A percentile compares a stretch with the other conserved stretches of the same genome.
These are phyloP conservation scores for Pemphredon lugubris DNA, from an alignment of 2,888 invertebrate genomes.

Conservation along the genomic window DNA sequence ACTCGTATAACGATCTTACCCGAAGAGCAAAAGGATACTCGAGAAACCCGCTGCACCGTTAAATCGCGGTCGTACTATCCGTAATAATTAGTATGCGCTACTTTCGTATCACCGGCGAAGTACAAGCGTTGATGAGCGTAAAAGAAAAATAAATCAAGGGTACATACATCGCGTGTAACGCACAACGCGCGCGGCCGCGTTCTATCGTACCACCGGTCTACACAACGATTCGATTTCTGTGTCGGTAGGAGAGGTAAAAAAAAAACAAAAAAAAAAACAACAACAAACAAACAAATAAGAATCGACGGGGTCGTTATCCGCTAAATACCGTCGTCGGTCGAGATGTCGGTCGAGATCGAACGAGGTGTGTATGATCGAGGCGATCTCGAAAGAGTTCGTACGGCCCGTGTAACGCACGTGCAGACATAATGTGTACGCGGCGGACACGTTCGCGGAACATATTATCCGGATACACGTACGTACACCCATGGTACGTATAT, in stretches of 20 bases:
- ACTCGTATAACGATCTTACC: slow-evolving; percentile 18
- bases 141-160: background rate
- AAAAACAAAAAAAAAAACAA: slow-evolving; percentile 9
- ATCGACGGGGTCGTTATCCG: slow-evolving; percentile 28
- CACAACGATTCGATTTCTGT: background rate
- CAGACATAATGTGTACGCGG: slow-evolving; percentile 34
- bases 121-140: background rate
- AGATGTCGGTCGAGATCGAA: slow-evolving; percentile 37
- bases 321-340: slow-evolving; percentile 23
- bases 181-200: no score
- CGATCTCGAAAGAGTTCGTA: slow-evolving; percentile 22
- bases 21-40: slow-evolving; percentile 16
- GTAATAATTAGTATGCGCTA: slow-evolving; percentile 1
- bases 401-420: slow-evolving; percentile 19
- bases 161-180: no score
- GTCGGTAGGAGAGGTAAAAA: background rate
- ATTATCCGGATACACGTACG: slow-evolving; percentile 58
- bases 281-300: no score
- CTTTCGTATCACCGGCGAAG: slow-evolving; percentile 3
- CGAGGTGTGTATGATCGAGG: slow-evolving; percentile 36
- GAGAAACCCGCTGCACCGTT: slow-evolving; percentile 12
- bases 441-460: slow-evolving; percentile 56
- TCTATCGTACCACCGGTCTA: background rate
- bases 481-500: slow-evolving; percentile 14
- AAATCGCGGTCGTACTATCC: slow-evolving; percentile 10